Percentiles rank a stretch among this genome's conserved stretches.
Evolutionary conservation across 1,140 invertebrate genomes (phyloP).

Genomic region (Druon quercuslanigerum): DNA sequence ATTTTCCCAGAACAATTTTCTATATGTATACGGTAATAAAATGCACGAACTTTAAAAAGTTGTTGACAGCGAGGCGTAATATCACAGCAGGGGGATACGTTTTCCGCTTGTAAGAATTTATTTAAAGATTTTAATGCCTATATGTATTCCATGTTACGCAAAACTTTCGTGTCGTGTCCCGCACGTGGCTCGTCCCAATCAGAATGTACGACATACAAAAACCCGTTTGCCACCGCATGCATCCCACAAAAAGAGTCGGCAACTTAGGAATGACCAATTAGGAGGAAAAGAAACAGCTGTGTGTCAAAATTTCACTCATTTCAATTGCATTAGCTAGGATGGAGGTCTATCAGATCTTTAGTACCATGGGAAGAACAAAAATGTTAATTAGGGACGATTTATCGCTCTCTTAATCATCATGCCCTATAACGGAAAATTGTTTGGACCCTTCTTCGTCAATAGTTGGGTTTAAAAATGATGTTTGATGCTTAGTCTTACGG

Average conservation of each 20-base stretch:
- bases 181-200: background rate
- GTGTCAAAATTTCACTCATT: background rate
- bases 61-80: too few relatives aligned
- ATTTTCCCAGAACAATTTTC: too few relatives aligned
- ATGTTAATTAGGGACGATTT: too few relatives aligned
- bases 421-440: too few relatives aligned
- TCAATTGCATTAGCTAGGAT: background rate
- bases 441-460: too few relatives aligned
- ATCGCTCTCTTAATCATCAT: too few relatives aligned
- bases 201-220: background rate
- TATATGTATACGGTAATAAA: too few relatives aligned
- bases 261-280: background rate
- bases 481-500: too few relatives aligned
- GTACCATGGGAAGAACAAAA: background rate
- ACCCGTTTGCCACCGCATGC: conserved; percentile 20
- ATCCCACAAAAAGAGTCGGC: background rate
- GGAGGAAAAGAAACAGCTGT: background rate
- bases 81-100: background rate
- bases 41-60: too few relatives aligned
- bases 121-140: background rate
- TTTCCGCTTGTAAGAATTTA: background rate
- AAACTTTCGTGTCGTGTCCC: background rate
- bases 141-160: background rate
- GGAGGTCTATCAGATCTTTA: background rate
- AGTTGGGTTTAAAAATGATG: too few relatives aligned